Conservation (phyloP, 1,140 invertebrate genomes). For the Lordiphosa clarofinis region DNA sequence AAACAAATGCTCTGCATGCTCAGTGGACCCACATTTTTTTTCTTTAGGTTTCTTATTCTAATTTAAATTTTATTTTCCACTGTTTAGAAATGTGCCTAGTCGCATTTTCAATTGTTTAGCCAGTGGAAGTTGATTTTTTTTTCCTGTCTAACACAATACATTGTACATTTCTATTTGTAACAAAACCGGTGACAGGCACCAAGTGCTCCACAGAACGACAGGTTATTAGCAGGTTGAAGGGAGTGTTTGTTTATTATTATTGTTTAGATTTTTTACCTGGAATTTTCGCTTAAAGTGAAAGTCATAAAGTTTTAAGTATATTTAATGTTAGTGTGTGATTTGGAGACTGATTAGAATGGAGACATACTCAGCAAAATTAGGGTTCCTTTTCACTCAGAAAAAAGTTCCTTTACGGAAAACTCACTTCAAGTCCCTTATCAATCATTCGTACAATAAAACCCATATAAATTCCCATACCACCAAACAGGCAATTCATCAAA, state of each 20-base stretch:
- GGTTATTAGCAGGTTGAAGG: not conserved
- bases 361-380: no score
- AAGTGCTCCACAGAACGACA: not conserved
- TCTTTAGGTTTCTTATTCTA: slow-evolving; percentile 14
- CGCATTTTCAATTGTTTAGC: slow-evolving; percentile 9
- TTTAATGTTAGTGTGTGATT: no score
- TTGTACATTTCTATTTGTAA: slow-evolving; percentile 17
- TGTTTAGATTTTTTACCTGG: not conserved
- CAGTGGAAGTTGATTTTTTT: slow-evolving; percentile 31
- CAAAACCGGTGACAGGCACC: slow-evolving; percentile 24
- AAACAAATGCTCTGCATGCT: slow-evolving; percentile 35
- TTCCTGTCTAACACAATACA: slow-evolving; percentile 34
- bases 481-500: slow-evolving; percentile 20
- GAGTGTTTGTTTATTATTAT: not conserved
- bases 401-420: no score
- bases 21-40: slow-evolving; percentile 2
- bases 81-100: slow-evolving; percentile 7
- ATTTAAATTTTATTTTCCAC: slow-evolving; percentile 20
- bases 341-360: no score
- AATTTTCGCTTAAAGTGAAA: no score
- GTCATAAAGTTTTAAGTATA: no score
- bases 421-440: slow-evolving; percentile 30
- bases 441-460: slow-evolving; percentile 20
- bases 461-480: not conserved
- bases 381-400: no score